Evolutionary conservation across 2,113 vertebrate species (phyloP).

Genomic region (Macaca mulatta): DNA sequence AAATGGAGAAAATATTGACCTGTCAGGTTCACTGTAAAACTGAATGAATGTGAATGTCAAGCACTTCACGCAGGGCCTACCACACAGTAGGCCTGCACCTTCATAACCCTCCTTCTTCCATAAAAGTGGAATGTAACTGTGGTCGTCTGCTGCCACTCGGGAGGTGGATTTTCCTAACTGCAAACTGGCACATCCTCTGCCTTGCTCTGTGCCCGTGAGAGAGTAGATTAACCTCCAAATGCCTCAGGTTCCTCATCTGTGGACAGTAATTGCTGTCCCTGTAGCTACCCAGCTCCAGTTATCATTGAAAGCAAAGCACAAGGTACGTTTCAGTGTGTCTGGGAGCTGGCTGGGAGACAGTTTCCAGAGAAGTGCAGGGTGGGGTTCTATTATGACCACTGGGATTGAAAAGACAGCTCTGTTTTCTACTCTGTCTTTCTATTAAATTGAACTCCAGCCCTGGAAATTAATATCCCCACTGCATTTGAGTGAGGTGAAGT

Average conservation of each 20-base stretch:
- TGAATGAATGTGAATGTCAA: too few relatives aligned
- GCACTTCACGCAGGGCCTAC: neutral
- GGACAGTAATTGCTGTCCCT: constrained; percentile 63
- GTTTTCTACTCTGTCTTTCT: constrained; percentile 77
- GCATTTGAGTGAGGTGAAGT: constrained; percentile 72
- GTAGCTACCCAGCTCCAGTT: constrained; percentile 37
- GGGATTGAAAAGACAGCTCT: constrained; percentile 73
- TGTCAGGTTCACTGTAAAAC: neutral
- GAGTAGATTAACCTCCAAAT: constrained; percentile 68
- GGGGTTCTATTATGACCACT: constrained; percentile 52
- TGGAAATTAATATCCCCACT: constrained; percentile 77
- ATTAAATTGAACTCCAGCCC: constrained; percentile 67
- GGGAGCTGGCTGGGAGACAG: constrained; percentile 40
- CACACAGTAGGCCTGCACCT: neutral
- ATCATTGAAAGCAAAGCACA: constrained; percentile 9
- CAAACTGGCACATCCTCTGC: neutral
- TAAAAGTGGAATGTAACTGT: neutral
- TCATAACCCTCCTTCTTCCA: neutral
- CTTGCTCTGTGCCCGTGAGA: neutral
- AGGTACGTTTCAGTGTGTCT: neutral
- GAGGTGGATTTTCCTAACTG: constrained; percentile 41
- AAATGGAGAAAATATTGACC: neutral
- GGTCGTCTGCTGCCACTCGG: neutral
- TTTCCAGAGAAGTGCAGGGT: constrained; percentile 29
- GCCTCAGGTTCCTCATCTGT: constrained; percentile 63